These are phyloP conservation scores for Argyrosomus regius DNA, from an alignment of 2,797 vertebrate genomes.

Conservation along the genomic window DNA sequence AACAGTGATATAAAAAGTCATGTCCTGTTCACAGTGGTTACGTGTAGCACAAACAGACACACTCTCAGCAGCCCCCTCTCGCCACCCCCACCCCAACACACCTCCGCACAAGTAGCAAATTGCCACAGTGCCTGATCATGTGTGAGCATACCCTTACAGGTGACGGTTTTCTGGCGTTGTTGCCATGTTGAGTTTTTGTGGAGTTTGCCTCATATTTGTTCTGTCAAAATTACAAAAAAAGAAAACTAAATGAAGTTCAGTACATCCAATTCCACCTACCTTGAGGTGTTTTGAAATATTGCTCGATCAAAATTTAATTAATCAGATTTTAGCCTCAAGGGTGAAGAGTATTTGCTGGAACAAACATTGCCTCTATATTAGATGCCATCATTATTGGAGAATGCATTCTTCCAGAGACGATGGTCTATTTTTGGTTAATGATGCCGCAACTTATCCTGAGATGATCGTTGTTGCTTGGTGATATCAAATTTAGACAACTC, in stretches of 20 bases:
- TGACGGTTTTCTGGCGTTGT: neutral
- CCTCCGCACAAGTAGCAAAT: no score
- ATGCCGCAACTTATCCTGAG: slow-evolving; percentile 50
- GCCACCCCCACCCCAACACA: no score
- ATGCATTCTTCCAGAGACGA: slow-evolving; percentile 27
- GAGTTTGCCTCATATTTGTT: slow-evolving; percentile 3
- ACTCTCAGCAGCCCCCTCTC: no score
- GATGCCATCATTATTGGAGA: slow-evolving; percentile 60
- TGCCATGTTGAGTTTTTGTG: neutral
- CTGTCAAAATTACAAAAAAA: neutral
- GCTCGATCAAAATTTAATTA: slow-evolving; percentile 41
- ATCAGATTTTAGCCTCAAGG: slow-evolving; percentile 31
- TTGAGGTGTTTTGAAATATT: slow-evolving; percentile 34
- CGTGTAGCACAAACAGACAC: no score
- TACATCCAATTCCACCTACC: neutral
- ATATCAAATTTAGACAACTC: slow-evolving; percentile 51
- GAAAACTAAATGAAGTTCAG: slow-evolving; percentile 6
- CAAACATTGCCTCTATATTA: slow-evolving; percentile 44
- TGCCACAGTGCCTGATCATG: no score
- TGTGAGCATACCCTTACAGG: neutral
- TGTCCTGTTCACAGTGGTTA: no score
- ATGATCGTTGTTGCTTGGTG: slow-evolving; percentile 33
- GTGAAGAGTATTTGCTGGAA: slow-evolving; percentile 42
- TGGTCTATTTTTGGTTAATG: slow-evolving; percentile 66
- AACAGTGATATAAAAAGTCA: no score